Evolutionary conservation across 2,888 invertebrate species (phyloP).

Genomic region (Mythimna loreyi): DNA sequence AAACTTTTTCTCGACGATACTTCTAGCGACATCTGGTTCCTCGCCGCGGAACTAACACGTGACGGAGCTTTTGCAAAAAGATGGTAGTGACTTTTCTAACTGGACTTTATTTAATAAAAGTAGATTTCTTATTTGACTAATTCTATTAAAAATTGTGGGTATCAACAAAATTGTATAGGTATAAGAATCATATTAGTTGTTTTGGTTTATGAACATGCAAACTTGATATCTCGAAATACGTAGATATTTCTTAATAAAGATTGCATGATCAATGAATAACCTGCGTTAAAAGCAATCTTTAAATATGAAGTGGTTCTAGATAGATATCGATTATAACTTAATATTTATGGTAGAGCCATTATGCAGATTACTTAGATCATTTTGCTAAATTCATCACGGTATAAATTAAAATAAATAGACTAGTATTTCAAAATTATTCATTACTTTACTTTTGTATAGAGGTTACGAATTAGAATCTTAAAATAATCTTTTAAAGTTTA

Average conservation of each 20-base stretch:
- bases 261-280: slow-evolving; percentile 21
- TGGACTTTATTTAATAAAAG: slow-evolving; percentile 27
- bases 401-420: neutral
- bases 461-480: neutral
- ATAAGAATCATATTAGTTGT: neutral
- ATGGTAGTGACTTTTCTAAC: slow-evolving; percentile 67
- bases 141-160: slow-evolving; percentile 7
- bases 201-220: neutral
- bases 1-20: slow-evolving; percentile 75
- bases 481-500: neutral
- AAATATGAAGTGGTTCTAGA: neutral
- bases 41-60: slow-evolving; percentile 68
- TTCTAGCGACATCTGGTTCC: slow-evolving; percentile 84
- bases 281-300: slow-evolving; percentile 1
- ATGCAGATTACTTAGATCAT: slow-evolving; percentile 13
- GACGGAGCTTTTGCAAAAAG: slow-evolving; percentile 72
- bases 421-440: neutral
- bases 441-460: neutral
- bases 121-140: neutral
- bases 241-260: neutral
- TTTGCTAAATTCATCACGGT: slow-evolving; percentile 11
- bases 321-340: slow-evolving; percentile 3
- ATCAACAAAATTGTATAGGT: neutral
- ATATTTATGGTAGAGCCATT: slow-evolving; percentile 4
- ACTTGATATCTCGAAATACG: neutral